phyloP scores from a whole-genome alignment of 2,888 invertebrate species.

The Tuta absoluta region DNA sequence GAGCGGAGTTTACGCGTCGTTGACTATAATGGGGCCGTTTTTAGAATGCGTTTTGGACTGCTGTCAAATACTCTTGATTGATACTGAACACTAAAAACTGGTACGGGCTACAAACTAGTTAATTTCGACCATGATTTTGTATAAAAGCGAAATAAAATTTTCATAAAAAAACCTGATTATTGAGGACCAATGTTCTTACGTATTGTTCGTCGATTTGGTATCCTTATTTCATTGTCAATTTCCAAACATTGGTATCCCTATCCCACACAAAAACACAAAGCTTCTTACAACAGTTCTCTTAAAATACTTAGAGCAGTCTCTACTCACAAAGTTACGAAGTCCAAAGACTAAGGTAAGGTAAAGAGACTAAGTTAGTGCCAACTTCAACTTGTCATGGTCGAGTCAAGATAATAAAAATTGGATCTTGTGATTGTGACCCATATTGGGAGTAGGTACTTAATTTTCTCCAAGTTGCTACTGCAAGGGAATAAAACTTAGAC shows the following conservation, averaged over 20 bases:
- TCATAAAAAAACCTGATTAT: too few relatives aligned
- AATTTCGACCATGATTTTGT: too few relatives aligned
- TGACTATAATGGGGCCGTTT: constrained; percentile 5
- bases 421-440: constrained; percentile 1
- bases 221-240: too few relatives aligned
- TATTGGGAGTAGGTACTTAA: too few relatives aligned
- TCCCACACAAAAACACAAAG: too few relatives aligned
- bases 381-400: neutral
- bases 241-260: too few relatives aligned
- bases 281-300: neutral
- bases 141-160: too few relatives aligned
- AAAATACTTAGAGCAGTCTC: too few relatives aligned
- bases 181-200: too few relatives aligned
- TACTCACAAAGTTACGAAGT: neutral
- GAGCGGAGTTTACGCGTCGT: neutral
- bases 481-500: neutral
- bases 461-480: neutral
- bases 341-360: neutral
- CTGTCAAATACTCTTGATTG: constrained; percentile 3
- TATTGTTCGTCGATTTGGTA: too few relatives aligned
- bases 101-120: too few relatives aligned
- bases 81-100: too few relatives aligned
- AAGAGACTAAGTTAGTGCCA: neutral
- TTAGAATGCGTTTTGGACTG: constrained; percentile 2
- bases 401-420: constrained; percentile 10